Base-by-base conservation (phyloP, 1,140 invertebrate genomes). In the Zaprionus nigranus region DNA sequence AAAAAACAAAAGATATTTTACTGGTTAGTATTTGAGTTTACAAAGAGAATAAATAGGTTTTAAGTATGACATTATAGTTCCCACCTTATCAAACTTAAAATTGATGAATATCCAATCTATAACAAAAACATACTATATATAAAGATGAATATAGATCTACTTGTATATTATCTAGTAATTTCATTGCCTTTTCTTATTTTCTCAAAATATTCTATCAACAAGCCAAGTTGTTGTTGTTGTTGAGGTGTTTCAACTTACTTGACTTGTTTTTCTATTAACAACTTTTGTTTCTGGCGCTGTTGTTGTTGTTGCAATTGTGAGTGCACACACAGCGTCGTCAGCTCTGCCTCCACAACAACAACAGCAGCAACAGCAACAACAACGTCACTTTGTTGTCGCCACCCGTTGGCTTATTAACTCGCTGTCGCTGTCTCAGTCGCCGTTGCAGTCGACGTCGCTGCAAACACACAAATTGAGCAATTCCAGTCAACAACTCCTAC, bases 401-500 rank as follows among this genome's bases (percentile, higher is more conserved):
- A 61, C 49, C 53, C 34, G 66, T 36, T 66, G 61, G 46, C 46
- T 51, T 51, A 51, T 75, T 66, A 66, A 54, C 40, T 28, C 34
- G 46, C 38, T 54, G 57, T n/a, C 28, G 58, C 51, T 26, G 62
- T 22, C 22, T 36, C 49, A 1, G 66, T 40, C 30, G 34, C 20
- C 13, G 69, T 60, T 38, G 54, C 46, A 13, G 64, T 57, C 38
- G 51, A 22, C 13, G 58, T 56, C 38, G 64, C 65, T 65, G 75
- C 79, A 82, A 81, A 46, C 40, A 84, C 85, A 90, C 85, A 88
- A 88, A 88, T 88, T 90, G 85, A 88, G 85, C 85, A 88, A 90
- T 88, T 85, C 85, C 71, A 88, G 85, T 90, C 79, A 88, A 90
- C 79, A 90, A 88, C 86, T 88, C 81, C 85, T 90, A 90, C 85